Evolutionary conservation across 2,888 invertebrate genomes (phyloP).

Genomic region (Leptinotarsa juncta): DNA sequence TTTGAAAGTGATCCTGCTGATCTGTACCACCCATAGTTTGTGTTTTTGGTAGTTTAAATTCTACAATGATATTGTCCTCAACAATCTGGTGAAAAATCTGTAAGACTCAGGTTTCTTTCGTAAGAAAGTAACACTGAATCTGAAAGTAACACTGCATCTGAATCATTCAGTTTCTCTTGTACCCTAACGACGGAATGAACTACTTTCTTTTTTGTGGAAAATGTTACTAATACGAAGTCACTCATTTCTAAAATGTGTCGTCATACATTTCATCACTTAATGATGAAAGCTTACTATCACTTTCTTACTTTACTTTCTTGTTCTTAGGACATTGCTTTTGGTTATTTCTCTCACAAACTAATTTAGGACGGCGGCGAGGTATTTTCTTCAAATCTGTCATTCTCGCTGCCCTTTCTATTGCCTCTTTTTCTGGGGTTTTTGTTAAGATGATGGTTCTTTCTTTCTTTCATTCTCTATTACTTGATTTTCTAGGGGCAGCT

Average conservation of each 20-base stretch:
- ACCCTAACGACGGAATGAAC: not conserved
- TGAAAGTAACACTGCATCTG: not conserved
- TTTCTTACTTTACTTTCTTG: not conserved
- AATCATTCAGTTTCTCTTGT: conserved; percentile 2
- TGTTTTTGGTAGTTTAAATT: not conserved
- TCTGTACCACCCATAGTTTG: not conserved
- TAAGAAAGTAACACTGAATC: not conserved
- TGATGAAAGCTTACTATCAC: not conserved
- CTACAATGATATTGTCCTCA: not conserved
- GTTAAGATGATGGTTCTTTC: conserved; percentile 15
- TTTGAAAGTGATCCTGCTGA: not conserved
- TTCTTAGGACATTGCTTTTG: not conserved
- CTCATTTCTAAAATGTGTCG: not conserved
- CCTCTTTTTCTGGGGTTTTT: conserved; percentile 26
- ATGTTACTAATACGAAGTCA: not conserved
- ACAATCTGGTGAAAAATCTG: not conserved
- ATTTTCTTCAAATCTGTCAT: not conserved
- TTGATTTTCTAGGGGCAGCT: conserved; percentile 1
- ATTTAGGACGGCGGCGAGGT: not conserved
- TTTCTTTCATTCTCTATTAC: not conserved
- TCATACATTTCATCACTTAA: not conserved
- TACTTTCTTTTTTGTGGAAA: not conserved
- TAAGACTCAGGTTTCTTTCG: not conserved
- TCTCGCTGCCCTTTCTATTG: conserved; percentile 12
- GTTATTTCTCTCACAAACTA: not conserved